Evolutionary conservation across 2,888 invertebrate genomes (phyloP), one percentile per base, ranked within the genome.

Genomic region (Nysson spinosus): DNA sequence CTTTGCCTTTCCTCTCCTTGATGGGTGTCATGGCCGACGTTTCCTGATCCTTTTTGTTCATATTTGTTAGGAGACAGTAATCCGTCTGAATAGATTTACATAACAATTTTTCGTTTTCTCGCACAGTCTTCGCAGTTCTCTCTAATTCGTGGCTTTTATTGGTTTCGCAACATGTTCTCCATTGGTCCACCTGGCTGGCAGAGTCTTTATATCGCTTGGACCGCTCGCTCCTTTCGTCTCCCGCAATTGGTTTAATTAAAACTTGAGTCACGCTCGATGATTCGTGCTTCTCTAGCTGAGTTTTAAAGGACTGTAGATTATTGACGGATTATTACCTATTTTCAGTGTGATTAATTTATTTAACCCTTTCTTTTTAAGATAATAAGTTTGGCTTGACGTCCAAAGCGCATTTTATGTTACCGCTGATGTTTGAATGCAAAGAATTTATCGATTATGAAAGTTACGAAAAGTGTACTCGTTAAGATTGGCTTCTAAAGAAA

Each of bases 1-100:
- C 49, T 4, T 24, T 54, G 6, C 9, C 6, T 1, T 6, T 1
- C 4, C 19, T 44, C 20, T 42, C 28, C 22, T 66, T 49, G 0
- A 35, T 14, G 0, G 49, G 35, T 1, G 34, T 47, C 55, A 42
- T 47, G 5, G 6, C 37, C 20, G 46, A 30, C 0, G 44, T 60
- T 2, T 19, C 35, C 16, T 44, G 56, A 9, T 72, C 56, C 4
- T 16, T 62, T n/a, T 2, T 57, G 14, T n/a, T 28, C 4, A 20
- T 9, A 5, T 0, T 11, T 3, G 3, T 11, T 4, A 16, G 42
- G 17, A 5, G 19, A 14, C 7, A 17, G 9, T 42, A 34, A 0
- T 74, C 70, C 2, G 79, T 77, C 34, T 80, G 79, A 1, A 65
- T 40, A 4, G 60, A 64, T 40, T 64, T 73, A 9, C 72, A 68